Percentiles rank a stretch among this genome's conserved stretches.
Evolutionary conservation across 2,797 vertebrate genomes (phyloP).

Genomic region (Smutsia temminckii): DNA sequence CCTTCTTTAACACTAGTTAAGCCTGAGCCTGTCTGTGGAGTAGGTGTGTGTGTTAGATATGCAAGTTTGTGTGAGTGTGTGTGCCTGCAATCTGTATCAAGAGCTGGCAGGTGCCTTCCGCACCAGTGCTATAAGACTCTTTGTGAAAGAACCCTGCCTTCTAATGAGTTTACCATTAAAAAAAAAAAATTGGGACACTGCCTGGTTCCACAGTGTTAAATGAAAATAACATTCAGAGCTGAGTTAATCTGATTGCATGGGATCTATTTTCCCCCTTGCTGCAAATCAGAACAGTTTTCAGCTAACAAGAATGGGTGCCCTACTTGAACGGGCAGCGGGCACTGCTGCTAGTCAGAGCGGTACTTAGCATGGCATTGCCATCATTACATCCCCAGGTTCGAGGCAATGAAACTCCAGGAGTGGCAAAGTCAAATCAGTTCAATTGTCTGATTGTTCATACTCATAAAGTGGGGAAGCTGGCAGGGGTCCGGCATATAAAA

Average conservation of each 20-base stretch:
- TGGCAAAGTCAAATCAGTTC: constrained; percentile 89
- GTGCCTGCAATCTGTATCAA: not conserved
- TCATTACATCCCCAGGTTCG: constrained; percentile 87
- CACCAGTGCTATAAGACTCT: constrained; percentile 3
- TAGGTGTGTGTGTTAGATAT: not conserved
- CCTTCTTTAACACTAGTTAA: not conserved
- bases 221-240: constrained; percentile 81
- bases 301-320: constrained; percentile 88
- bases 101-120: constrained; percentile 27
- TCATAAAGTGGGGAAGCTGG: constrained; percentile 85
- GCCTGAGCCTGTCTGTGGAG: not conserved
- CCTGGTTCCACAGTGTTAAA: constrained; percentile 73
- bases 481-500: constrained; percentile 86
- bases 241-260: constrained; percentile 82
- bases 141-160: constrained; percentile 19
- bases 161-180: constrained; percentile 78
- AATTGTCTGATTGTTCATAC: constrained; percentile 89
- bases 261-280: constrained; percentile 81
- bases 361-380: constrained; percentile 86
- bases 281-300: constrained; percentile 86
- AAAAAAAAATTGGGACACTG: constrained; percentile 73
- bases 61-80: not conserved
- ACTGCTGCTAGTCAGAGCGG: constrained; percentile 82
- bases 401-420: constrained; percentile 90
- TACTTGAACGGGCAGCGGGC: constrained; percentile 84